phyloP scores from a whole-genome alignment of 2,888 invertebrate species.

The Idaea dimidiata region DNA sequence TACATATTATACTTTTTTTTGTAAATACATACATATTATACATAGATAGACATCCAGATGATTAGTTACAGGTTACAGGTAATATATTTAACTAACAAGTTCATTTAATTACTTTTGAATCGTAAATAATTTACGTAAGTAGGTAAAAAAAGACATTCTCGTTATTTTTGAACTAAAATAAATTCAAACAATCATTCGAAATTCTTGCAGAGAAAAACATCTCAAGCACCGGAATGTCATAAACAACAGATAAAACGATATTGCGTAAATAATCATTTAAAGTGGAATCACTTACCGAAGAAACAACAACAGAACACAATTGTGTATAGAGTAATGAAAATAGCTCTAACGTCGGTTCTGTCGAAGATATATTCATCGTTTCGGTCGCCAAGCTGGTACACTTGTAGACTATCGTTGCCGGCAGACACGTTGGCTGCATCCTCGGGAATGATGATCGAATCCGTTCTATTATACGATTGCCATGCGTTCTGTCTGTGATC shows the following conservation, averaged over 20 bases:
- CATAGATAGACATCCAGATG: too few relatives aligned
- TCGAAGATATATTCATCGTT: slow-evolving; percentile 87
- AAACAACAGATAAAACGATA: neutral
- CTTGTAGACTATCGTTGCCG: slow-evolving; percentile 41
- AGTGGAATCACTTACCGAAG: slow-evolving; percentile 83
- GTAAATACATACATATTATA: too few relatives aligned
- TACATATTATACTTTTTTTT: too few relatives aligned
- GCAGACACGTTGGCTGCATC: slow-evolving; percentile 43
- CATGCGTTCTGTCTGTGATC: slow-evolving; percentile 44
- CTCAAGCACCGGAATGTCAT: slow-evolving; percentile 1
- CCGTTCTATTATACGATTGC: slow-evolving; percentile 45
- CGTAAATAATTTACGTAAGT: neutral
- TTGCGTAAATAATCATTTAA: neutral
- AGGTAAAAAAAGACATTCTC: neutral
- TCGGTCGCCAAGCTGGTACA: slow-evolving; percentile 44
- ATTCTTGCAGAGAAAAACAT: neutral
- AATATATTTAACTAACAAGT: too few relatives aligned
- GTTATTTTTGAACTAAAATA: neutral
- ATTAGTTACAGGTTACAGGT: too few relatives aligned
- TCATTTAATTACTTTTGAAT: too few relatives aligned
- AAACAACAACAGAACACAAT: slow-evolving; percentile 91
- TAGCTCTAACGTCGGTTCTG: slow-evolving; percentile 85
- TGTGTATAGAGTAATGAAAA: slow-evolving; percentile 88
- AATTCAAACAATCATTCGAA: neutral
- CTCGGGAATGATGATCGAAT: slow-evolving; percentile 23